A percentile compares a stretch with the other conserved stretches of the same genome.
These are phyloP conservation scores for Sclerurus mexicanus DNA, from an alignment of 2,113 vertebrate species.

Conservation along the genomic window DNA sequence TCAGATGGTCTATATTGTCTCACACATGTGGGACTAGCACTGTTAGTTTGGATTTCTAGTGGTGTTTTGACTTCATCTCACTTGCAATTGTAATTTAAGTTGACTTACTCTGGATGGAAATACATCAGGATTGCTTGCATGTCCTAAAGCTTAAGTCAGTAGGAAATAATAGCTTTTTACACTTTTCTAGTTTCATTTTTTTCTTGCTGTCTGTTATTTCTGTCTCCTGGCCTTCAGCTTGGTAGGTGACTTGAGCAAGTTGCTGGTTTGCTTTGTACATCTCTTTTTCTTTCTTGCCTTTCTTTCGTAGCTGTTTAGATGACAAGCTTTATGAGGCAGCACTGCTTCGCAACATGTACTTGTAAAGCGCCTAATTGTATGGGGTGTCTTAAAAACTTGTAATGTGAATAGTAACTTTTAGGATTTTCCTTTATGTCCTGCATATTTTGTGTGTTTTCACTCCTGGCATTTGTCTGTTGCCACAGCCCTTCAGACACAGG, in stretches of 20 bases:
- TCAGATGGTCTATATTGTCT: background rate
- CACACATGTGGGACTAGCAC: accelerated
- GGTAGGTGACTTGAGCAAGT: background rate
- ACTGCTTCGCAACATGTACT: background rate
- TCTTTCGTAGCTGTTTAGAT: background rate
- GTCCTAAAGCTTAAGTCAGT: background rate
- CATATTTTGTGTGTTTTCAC: background rate
- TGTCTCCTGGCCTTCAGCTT: background rate
- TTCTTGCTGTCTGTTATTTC: background rate
- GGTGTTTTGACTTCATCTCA: background rate
- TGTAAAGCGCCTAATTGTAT: background rate
- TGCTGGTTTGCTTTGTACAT: background rate
- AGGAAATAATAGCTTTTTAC: background rate
- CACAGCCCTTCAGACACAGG: background rate
- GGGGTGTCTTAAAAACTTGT: background rate
- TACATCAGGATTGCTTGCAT: background rate
- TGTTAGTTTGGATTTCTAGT: background rate
- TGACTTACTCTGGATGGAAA: background rate
- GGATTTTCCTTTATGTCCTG: background rate
- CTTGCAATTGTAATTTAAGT: background rate
- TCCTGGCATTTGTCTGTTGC: background rate
- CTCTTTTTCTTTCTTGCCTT: background rate
- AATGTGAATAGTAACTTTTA: background rate
- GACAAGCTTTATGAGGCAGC: background rate
- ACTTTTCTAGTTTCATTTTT: background rate